phyloP scores from a whole-genome alignment of 2,888 invertebrate species.

The Crioceris asparagi region DNA sequence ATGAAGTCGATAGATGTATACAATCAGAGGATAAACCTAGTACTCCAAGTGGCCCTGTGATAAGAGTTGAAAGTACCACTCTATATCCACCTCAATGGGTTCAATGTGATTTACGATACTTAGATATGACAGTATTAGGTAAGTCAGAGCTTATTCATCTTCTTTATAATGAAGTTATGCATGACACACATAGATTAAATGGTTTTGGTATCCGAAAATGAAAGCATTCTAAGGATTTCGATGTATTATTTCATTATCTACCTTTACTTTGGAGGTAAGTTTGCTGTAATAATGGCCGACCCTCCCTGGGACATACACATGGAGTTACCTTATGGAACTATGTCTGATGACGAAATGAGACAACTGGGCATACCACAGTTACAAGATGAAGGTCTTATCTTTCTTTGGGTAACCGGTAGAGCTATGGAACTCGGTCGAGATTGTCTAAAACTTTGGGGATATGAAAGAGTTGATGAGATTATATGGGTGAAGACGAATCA shows the following conservation, averaged over 20 bases:
- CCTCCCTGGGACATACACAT: conserved; percentile 99
- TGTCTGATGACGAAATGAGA: conserved; percentile 98
- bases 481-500: conserved; percentile 99
- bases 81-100: conserved; percentile 92
- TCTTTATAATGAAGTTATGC: no score
- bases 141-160: no score
- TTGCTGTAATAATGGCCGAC: conserved; percentile 97
- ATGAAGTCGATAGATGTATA: conserved; percentile 79
- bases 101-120: conserved; percentile 86
- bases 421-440: conserved; percentile 95
- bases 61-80: conserved; percentile 44
- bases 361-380: conserved; percentile 86
- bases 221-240: no score
- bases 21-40: conserved; percentile 37
- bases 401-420: conserved; percentile 95
- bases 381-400: conserved; percentile 92
- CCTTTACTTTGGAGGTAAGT: conserved; percentile 57
- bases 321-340: conserved; percentile 97
- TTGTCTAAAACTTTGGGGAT: conserved; percentile 93
- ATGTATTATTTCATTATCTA: no score
- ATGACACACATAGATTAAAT: no score
- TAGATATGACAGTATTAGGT: conserved; percentile 85
- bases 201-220: no score
- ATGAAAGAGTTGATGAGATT: conserved; percentile 90
- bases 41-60: conserved; percentile 25